phyloP scores from a whole-genome alignment of 2,888 invertebrate genomes.

The Ecdyonurus torrentis region DNA sequence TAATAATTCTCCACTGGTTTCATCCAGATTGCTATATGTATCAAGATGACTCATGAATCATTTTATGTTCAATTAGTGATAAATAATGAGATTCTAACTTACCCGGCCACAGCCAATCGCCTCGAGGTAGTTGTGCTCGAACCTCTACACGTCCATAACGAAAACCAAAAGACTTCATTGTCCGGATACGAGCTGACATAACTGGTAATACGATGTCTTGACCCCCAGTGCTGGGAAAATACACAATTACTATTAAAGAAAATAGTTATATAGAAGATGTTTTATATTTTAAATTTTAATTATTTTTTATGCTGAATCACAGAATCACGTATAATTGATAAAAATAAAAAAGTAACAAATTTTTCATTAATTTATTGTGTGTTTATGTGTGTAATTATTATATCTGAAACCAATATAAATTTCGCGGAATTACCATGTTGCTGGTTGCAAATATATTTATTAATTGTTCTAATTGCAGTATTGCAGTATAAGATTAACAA shows the following conservation, averaged over 20 bases:
- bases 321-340: no score
- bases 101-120: slow-evolving; percentile 21
- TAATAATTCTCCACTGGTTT: slow-evolving; percentile 19
- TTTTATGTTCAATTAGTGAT: no score
- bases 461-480: no score
- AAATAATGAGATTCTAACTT: no score
- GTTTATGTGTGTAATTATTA: no score
- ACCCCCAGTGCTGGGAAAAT: slow-evolving; percentile 9
- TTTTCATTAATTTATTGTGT: no score
- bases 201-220: slow-evolving; percentile 20
- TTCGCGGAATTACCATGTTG: no score
- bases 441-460: no score
- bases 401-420: no score
- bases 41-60: background rate
- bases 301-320: no score
- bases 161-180: slow-evolving; percentile 21
- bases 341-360: no score
- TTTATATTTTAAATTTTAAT: background rate
- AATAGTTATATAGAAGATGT: background rate
- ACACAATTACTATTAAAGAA: background rate
- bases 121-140: slow-evolving; percentile 22
- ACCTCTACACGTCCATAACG: slow-evolving; percentile 24
- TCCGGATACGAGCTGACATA: slow-evolving; percentile 23
- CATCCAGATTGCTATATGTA: slow-evolving; percentile 18
- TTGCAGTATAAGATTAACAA: no score